Evolutionary conservation across 2,113 vertebrate genomes (phyloP), one percentile per base, ranked within the genome.

Genomic region (Seriola aureovittata): DNA sequence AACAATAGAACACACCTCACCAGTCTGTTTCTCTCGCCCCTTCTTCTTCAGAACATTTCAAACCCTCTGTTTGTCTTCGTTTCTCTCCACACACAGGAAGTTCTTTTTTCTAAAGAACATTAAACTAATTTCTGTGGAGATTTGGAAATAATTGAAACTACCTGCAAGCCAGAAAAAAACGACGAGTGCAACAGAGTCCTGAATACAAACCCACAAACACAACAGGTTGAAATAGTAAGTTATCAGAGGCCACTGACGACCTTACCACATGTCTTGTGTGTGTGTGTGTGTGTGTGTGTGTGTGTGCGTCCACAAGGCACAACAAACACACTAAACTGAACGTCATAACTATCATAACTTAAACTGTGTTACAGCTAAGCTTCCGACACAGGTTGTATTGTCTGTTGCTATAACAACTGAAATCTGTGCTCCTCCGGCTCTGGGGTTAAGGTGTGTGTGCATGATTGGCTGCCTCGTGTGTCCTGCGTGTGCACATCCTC

Each of bases 1-100:
- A 86, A 68, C 86, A 88, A 88, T 87, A 90, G 92, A 85, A 91
- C 71, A 89, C 80, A 84, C 84, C 82, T 85, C 80, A 73, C 42
- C 82, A 62, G 8, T 21, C 44, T 13, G 8, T 69, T 38, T 81
- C 44, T 55, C 25, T 55, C 11, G 16, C 46, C 7, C 54, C 38
- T 38, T 38, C 38, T 5, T 38, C 8, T 42, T 42, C 40, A 42
- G 8, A 42, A 42, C 40, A 42, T 42, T 42, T 42, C 2, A 42
- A 10, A 42, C 40, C 40, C 40, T 11, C 2, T 54, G 8, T 23
- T 25, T 12, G n/a, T 71, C 50, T 62, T 60, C 23, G 7, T 63
- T 46, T 62, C 16, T 23, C 2, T 21, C 4, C 16, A 5, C 40
- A 25, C 5, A 3, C 48, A 58, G 65, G 57, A 70, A 82, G 72